A percentile compares a stretch with the other conserved stretches of the same genome.
phyloP scores from a whole-genome alignment of 1,140 invertebrate species.

The Chlorops oryzae region DNA sequence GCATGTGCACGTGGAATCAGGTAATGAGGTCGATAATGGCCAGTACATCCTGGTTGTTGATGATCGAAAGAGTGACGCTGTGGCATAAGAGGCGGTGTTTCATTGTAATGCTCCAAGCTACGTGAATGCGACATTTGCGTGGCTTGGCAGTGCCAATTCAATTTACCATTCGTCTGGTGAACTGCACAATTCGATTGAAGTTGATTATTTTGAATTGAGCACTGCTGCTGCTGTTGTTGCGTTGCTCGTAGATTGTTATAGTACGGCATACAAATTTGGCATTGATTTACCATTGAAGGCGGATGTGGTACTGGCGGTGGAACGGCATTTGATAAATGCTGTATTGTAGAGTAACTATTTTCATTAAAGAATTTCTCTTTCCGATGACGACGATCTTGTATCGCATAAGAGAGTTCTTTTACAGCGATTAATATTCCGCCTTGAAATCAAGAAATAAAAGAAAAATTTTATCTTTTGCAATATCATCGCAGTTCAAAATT shows the following conservation, averaged over 20 bases:
- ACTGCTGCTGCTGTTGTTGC: slow-evolving; percentile 10
- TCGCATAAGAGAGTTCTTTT: slow-evolving; percentile 29
- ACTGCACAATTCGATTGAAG: slow-evolving; percentile 21
- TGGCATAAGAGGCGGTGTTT: slow-evolving; percentile 24
- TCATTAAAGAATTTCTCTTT: slow-evolving; percentile 26
- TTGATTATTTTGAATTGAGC: slow-evolving; percentile 5
- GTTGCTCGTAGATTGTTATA: not conserved
- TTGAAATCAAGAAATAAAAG: slow-evolving; percentile 6
- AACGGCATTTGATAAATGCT: slow-evolving; percentile 9
- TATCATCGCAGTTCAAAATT: not conserved
- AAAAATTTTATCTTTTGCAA: not conserved
- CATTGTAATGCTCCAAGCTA: slow-evolving; percentile 46
- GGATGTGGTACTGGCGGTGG: too few relatives aligned
- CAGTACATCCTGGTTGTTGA: slow-evolving; percentile 30
- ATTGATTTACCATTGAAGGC: not conserved
- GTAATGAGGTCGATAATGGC: slow-evolving; percentile 16
- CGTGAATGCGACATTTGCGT: slow-evolving; percentile 40
- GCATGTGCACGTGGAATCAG: slow-evolving; percentile 14
- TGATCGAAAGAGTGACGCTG: slow-evolving; percentile 46
- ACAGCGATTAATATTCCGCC: slow-evolving; percentile 30
- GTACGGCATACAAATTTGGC: slow-evolving; percentile 10
- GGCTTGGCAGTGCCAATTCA: slow-evolving; percentile 9
- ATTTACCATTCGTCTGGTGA: slow-evolving; percentile 16
- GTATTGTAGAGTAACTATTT: slow-evolving; percentile 36
- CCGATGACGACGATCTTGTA: slow-evolving; percentile 30